Base-by-base conservation (phyloP, 2,113 vertebrate genomes). In the Corvus hawaiiensis region DNA sequence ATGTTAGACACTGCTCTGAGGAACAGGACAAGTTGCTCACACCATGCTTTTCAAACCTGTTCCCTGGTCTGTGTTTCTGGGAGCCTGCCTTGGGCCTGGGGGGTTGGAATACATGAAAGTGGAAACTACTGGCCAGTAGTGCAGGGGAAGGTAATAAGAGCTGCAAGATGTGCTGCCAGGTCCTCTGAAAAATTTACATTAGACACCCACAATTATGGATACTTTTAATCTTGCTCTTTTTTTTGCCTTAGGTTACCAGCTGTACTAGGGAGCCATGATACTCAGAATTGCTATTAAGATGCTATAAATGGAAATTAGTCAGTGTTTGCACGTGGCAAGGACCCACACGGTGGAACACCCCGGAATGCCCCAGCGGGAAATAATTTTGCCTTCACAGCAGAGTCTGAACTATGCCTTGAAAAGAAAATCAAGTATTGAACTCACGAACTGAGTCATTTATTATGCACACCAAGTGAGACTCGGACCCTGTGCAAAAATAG, bases 361-460 rank as follows among this genome's bases (percentile, higher is more conserved):
- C 78, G 80, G 76, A 78, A 86, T 78, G 84, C 26, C 68, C 68
- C 61, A 87, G 64, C 0, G 0, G 80, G 69, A 87, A 91, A 64
- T 48, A 56, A 86, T 90, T 93, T 82, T 94, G 86, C 77, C 56
- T 91, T 92, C 48, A 48, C 41, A 87, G 91, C 91, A 72, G 59
- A 86, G 48, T 41, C 69, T 75, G 76, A 91, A 56, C 76, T 49
- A 49, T 72, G 80, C 69, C 54, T 46, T 48, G 68, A 69, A 87
- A 92, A 90, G 77, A 87, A 95, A 96, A 87, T 74, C 76, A 67
- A 74, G 61, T 87, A 91, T 12, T 87, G 89, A 96, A 75, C 44
- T 90, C 88, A 46, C 82, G 80, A 95, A 92, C 23, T 6, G 79
- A 88, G 59, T 84, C 80, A 94, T 97, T 87, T 75, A 75, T 97